Conservation (phyloP, 1,140 invertebrate genomes). For the Drosophila sturtevanti region DNA sequence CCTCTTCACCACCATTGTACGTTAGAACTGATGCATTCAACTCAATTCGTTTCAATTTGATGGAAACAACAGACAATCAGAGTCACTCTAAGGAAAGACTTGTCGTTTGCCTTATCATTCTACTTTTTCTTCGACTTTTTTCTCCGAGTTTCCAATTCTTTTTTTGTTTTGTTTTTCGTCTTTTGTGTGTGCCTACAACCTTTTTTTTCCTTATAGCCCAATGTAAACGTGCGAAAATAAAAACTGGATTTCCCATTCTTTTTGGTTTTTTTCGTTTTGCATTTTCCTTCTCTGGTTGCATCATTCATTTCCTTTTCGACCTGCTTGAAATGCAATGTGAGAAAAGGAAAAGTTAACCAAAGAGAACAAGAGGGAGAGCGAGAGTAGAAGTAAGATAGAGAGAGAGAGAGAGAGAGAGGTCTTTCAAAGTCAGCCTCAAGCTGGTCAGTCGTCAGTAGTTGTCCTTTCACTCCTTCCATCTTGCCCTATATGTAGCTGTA, state of each 20-base stretch:
- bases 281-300: constrained; percentile 26
- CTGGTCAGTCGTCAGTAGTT: constrained; percentile 17
- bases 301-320: constrained; percentile 34
- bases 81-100: constrained; percentile 1
- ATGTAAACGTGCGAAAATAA: constrained; percentile 66
- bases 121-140: constrained; percentile 22
- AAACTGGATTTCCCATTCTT: constrained; percentile 42
- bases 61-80: constrained; percentile 32
- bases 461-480: constrained; percentile 6
- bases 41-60: constrained; percentile 14
- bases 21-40: constrained; percentile 8
- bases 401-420: constrained; percentile 8
- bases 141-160: not conserved
- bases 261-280: constrained; percentile 35
- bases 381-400: not conserved
- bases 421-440: constrained; percentile 48
- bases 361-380: not conserved
- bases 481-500: not conserved
- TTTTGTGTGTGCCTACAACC: constrained; percentile 11
- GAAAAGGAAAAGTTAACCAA: not conserved
- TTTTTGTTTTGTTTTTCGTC: constrained; percentile 1
- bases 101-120: not conserved
- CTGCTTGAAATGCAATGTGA: constrained; percentile 30
- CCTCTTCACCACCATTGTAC: too few relatives aligned
- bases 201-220: constrained; percentile 6